Percentiles rank a stretch among this genome's conserved stretches.
phyloP scores from a whole-genome alignment of 1,140 invertebrate species.

The Brachystomella parvula region DNA sequence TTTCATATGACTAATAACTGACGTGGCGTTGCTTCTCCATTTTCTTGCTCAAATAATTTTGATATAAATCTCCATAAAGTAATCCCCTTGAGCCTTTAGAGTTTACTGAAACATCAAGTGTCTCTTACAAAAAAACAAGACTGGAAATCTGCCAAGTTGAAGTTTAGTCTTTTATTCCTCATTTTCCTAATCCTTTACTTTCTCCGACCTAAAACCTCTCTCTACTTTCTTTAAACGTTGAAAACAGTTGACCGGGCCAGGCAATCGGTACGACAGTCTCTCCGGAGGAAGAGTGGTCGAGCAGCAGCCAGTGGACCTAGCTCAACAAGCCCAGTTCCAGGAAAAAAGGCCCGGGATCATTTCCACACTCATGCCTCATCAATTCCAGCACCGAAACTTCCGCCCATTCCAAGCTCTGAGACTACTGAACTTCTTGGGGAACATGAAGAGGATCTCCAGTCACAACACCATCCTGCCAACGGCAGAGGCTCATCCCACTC shows the following conservation, averaged over 20 bases:
- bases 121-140: too few species aligned
- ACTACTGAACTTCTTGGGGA: conserved; percentile 18
- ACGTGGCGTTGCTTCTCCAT: too few species aligned
- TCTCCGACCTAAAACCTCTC: too few species aligned
- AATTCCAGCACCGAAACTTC: conserved; percentile 8
- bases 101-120: too few species aligned
- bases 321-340: conserved; percentile 12
- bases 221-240: neutral
- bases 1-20: too few species aligned
- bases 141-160: too few species aligned
- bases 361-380: neutral
- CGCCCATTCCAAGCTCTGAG: conserved; percentile 28
- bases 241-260: conserved; percentile 56
- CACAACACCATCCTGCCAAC: neutral
- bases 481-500: conserved; percentile 9
- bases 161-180: too few species aligned
- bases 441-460: neutral
- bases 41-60: too few species aligned
- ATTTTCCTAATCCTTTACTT: too few species aligned
- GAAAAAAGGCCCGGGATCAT: neutral
- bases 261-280: conserved; percentile 53
- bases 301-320: too few species aligned
- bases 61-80: too few species aligned
- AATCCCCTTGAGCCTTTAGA: too few species aligned
- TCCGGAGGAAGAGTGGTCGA: conserved; percentile 34